Evolutionary conservation across 1,140 invertebrate species (phyloP), one percentile per base, ranked within the genome.

Genomic region (Drosophila ficusphila): DNA sequence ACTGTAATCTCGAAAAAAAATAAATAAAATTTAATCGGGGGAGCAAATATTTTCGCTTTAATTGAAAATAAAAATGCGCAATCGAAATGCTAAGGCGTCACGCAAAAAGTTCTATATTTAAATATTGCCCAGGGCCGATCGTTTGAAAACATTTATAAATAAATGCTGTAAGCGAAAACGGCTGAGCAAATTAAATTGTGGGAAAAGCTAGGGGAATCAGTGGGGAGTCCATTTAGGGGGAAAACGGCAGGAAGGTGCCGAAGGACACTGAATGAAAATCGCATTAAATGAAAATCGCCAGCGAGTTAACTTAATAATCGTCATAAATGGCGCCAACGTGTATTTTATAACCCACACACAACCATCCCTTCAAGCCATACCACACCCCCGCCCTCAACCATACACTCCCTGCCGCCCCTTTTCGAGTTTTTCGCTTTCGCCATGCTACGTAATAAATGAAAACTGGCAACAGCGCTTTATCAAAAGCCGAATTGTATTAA

Each of bases 391-490:
- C 48, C 12, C 27, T n/a, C 9, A 21, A 4, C 14, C 3, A 11
- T n/a, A 18, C 3, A 7, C 8, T 16, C 3, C 42, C 9, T 3
- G 23, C 21, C 39, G 39, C 19, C 36, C 27, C 27, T 47, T 65
- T 68, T 69, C 27, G 6, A 46, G 21, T 58, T 33, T 58, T 62
- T 73, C 42, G 57, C 41, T 74, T 85, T 85, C 79, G 79, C 79
- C 81, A 76, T 72, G 81, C 81, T 85, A 79, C 79, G 79, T 85
- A 85, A 85, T 74, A 61, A 3, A 3, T 86, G 81, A 85, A 85
- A 33, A 44, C 5, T 27, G 81, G 82, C 81, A 85, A 85, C 81
- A 44, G 34, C 41, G 81, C 81, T 29, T 9, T 27, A 56, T 34
- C 46, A 71, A 25, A 64, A 83, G 70, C 51, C 77, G 53, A 73